These are phyloP conservation scores for Oscheius sp. DNA, from an alignment of 2,888 invertebrate genomes.

Conservation along the genomic window DNA sequence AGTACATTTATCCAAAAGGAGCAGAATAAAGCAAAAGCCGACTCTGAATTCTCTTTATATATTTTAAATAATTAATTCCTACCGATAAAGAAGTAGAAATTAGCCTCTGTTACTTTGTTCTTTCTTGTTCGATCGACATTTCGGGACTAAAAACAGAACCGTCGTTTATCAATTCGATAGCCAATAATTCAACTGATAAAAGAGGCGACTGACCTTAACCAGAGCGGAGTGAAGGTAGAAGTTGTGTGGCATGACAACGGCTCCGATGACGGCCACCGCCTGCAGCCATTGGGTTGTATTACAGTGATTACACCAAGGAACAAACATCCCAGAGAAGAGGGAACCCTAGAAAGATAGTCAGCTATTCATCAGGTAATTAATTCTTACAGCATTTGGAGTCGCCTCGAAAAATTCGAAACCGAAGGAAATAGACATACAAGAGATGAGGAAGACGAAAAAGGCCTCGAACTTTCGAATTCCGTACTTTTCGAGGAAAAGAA, in stretches of 20 bases:
- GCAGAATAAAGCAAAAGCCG: constrained; percentile 81
- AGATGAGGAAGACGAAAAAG: constrained; percentile 83
- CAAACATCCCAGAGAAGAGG: constrained; percentile 81
- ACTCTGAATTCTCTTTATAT: constrained; percentile 72
- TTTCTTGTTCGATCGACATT: constrained; percentile 82
- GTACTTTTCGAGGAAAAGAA: constrained; percentile 85
- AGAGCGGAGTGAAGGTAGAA: constrained; percentile 87
- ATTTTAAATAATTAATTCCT: not conserved
- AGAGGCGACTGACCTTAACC: constrained; percentile 81
- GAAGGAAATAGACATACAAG: constrained; percentile 86
- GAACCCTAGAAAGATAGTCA: constrained; percentile 73
- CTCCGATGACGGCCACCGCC: constrained; percentile 80
- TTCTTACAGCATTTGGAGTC: constrained; percentile 44
- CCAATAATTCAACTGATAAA: not conserved
- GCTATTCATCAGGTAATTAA: not conserved
- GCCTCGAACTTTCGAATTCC: constrained; percentile 82
- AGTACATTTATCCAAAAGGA: constrained; percentile 88
- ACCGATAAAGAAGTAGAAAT: constrained; percentile 83
- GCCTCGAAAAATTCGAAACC: constrained; percentile 76
- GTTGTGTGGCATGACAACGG: constrained; percentile 91
- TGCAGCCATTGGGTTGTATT: constrained; percentile 76
- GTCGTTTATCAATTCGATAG: not conserved
- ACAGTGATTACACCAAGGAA: constrained; percentile 82
- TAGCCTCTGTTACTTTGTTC: constrained; percentile 82
- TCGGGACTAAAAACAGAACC: constrained; percentile 80